Percentiles rank a stretch among this genome's conserved stretches.
Evolutionary conservation across 1,140 invertebrate genomes (phyloP).

Genomic region (Zophobas morio): DNA sequence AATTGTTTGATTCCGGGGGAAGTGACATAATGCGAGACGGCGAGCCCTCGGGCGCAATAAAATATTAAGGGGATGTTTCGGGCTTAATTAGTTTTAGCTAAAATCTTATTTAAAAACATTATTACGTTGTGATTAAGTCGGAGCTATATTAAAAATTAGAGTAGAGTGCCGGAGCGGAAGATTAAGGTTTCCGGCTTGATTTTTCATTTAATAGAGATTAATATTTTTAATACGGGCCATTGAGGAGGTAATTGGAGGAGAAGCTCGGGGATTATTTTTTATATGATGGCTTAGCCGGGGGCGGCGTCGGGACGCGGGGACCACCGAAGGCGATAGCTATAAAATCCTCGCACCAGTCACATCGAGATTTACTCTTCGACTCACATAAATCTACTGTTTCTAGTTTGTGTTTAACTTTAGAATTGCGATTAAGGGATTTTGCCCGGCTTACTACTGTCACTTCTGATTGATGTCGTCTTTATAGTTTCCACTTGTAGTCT

Average conservation of each 20-base stretch:
- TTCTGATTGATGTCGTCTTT: conserved; percentile 43
- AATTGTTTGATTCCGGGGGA: conserved; percentile 20
- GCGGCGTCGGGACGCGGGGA: background rate
- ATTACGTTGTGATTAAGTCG: conserved; percentile 36
- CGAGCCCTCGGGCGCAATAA: conserved; percentile 24
- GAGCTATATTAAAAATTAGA: conserved; percentile 48
- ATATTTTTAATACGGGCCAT: conserved; percentile 40
- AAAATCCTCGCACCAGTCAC: conserved; percentile 43
- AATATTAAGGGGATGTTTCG: conserved; percentile 39
- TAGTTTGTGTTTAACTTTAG: conserved; percentile 49
- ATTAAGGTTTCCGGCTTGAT: conserved; percentile 38
- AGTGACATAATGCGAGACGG: conserved; percentile 12
- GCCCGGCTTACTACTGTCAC: conserved; percentile 25
- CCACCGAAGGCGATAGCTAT: conserved; percentile 5
- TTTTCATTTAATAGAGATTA: conserved; percentile 43
- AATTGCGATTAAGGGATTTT: conserved; percentile 45
- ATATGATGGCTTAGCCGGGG: background rate
- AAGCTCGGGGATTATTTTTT: conserved; percentile 21
- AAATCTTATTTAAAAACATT: conserved; percentile 49
- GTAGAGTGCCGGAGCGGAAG: conserved; percentile 20
- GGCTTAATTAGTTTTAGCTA: conserved; percentile 46
- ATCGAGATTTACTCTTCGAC: conserved; percentile 40
- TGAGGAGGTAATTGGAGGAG: conserved; percentile 16
- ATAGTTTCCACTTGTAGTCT: conserved; percentile 3
- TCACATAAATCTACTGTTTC: conserved; percentile 48